A percentile compares a stretch with the other conserved stretches of the same genome.
These are phyloP conservation scores for Mionectes macconnelli DNA, from an alignment of 2,113 vertebrate species.

Conservation along the genomic window DNA sequence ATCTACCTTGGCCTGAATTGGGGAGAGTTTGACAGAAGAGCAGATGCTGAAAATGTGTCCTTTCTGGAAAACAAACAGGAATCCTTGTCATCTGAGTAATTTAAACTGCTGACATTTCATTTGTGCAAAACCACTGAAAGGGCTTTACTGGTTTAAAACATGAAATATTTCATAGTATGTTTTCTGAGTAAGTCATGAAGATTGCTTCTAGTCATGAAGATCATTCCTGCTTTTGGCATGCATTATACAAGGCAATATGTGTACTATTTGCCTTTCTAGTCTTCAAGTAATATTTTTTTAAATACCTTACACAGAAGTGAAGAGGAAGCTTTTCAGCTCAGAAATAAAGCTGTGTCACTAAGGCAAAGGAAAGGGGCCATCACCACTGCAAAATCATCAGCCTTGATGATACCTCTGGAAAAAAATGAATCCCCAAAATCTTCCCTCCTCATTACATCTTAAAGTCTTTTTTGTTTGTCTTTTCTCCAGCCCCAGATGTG, in stretches of 20 bases:
- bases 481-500: not conserved
- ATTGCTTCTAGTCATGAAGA: not conserved
- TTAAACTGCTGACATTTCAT: not conserved
- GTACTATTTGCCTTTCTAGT: not conserved
- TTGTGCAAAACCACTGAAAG: not conserved
- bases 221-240: not conserved
- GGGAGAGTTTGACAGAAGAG: not conserved
- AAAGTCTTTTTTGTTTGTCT: not conserved
- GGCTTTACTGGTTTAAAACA: not conserved
- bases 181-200: not conserved
- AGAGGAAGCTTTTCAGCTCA: not conserved
- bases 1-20: not conserved
- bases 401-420: fast-evolving
- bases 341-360: not conserved
- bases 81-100: not conserved
- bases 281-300: not conserved
- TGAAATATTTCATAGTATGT: not conserved
- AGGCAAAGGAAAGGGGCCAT: not conserved
- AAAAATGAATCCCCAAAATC: not conserved
- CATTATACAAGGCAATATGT: not conserved
- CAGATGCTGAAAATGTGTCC: fast-evolving
- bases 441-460: not conserved
- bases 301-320: not conserved
- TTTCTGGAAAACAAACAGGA: not conserved
- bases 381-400: not conserved